Base-by-base conservation (phyloP, 2,113 vertebrate species). In the Leptosomus discolor region DNA sequence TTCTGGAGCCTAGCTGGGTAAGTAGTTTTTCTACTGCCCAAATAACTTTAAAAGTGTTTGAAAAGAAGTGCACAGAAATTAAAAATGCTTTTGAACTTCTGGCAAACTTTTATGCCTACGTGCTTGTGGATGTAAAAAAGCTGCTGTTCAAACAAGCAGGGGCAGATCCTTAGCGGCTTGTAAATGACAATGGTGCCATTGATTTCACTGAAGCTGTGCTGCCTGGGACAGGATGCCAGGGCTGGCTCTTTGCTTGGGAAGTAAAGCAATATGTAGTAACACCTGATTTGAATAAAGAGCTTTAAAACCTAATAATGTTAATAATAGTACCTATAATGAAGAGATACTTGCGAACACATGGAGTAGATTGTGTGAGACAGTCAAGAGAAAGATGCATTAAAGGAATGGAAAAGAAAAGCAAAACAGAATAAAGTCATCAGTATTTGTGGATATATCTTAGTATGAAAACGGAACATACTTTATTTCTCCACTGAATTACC, bases 41-140 rank as follows among this genome's bases (percentile, higher is more conserved):
- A 79, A 85, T 37, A 90, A 76, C 53, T 96, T 83, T 30, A 23
- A 30, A 82, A 93, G 58, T 46, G 29, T 85, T 93, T 92, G 78
- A 65, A 96, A 83, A 90, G 65, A 74, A 85, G n/a, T 93, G 81
- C 63, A 93, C 24, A 64, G 88, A 93, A 96, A 94, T 90, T 64
- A 64, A 91, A 95, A 89, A 51, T n/a, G 22, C 84, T 76, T 96
- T 94, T 94, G 93, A 95, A 90, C 90, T 93, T 69, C 26, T 2
- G 1, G 20, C 57, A 90, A 57, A 48, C 88, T 88, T 91, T 50
- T 57, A 69, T 90, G 70, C 67, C 29, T 88, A n/a, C 0, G 12
- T 78, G 93, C 74, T 39, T 87, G 73, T 61, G 53, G 84, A 96
- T 0, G 0, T 93, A 30, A 71, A 79, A 96, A 93, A 92, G 85